Percentiles rank a stretch among this genome's conserved stretches.
These are phyloP conservation scores for Tryphoninae sp. DNA, from an alignment of 2,888 invertebrate genomes.

Conservation along the genomic window DNA sequence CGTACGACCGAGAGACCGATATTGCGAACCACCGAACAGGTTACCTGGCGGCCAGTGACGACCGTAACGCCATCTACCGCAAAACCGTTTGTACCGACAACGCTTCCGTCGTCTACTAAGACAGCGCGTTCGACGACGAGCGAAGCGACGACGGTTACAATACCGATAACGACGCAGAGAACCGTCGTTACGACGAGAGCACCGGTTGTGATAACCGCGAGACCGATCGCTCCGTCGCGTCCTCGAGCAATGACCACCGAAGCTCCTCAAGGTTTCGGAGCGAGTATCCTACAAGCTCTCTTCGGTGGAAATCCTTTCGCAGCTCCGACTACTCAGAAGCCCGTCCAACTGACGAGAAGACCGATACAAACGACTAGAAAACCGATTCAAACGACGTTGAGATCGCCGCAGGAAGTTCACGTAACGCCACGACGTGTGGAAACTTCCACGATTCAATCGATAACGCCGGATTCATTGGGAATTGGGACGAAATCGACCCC, in stretches of 20 bases:
- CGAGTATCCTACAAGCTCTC: conserved; percentile 73
- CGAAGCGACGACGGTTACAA: conserved; percentile 52
- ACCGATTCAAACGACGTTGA: conserved; percentile 59
- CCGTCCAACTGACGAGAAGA: conserved; percentile 74
- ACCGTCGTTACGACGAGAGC: conserved; percentile 53
- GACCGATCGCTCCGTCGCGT: conserved; percentile 68
- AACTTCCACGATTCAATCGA: conserved; percentile 65
- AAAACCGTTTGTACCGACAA: conserved; percentile 51
- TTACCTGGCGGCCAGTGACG: conserved; percentile 68
- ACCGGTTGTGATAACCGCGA: conserved; percentile 66
- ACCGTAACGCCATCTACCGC: conserved; percentile 64
- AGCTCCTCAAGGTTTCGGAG: conserved; percentile 76
- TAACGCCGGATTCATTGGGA: conserved; percentile 69
- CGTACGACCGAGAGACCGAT: conserved; percentile 63
- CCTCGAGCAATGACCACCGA: conserved; percentile 79
- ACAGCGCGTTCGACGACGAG: conserved; percentile 46
- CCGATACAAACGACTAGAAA: conserved; percentile 60
- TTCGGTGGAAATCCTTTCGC: conserved; percentile 75
- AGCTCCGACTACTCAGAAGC: conserved; percentile 63
- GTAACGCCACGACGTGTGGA: conserved; percentile 63
- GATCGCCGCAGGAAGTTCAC: conserved; percentile 48
- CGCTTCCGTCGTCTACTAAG: conserved; percentile 23
- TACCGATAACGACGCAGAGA: conserved; percentile 53
- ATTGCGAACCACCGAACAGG: conserved; percentile 56
- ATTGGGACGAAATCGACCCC: conserved; percentile 67